Evolutionary conservation across 2,113 vertebrate species (phyloP), one percentile per base, ranked within the genome.

Genomic region (Pachyramphus minor): DNA sequence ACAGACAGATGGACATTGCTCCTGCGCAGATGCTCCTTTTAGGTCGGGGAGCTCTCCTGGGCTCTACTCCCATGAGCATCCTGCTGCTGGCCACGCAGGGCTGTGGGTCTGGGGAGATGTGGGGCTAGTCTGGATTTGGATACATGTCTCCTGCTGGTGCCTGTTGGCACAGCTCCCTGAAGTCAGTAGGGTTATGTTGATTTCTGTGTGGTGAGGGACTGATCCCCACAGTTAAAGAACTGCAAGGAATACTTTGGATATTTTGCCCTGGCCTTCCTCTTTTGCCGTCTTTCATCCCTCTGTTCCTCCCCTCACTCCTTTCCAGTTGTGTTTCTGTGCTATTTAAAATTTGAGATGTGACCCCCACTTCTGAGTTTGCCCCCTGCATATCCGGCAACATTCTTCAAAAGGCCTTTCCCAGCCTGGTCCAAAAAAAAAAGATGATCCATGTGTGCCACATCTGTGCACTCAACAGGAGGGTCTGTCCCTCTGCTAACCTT

Each of bases 251-350:
- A 56, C 9, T 63, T 77, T 12, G 42, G 14, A 24, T 63, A 21
- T 37, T 49, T 89, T 87, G 6, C 22, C 18, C 25, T 5, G 7
- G 2, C 3, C 6, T 76, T 68, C 21, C 13, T 66, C 20, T 56
- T 0, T 31, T 42, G 39, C 13, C 10, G 5, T 24, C 7, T 5
- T 41, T 12, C 28, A 15, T 16, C 52, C 11, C 8, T 45, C 45
- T 55, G 5, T n/a, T 83, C 27, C 45, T 91, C 14, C 4, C 39
- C 35, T 89, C 5, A 23, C 6, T 63, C 14, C 13, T 30, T 25
- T 9, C 11, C 28, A 45, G 37, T 24, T 55, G 10, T 0, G 0
- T 10, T 76, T 66, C 42, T 14, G 4, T 2, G 4, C 15, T 41
- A 9, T 78, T 77, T 63, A 47, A 49, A 44, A 11, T 59, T 33